These are phyloP conservation scores for Chymomyza fuscimana DNA, from an alignment of 2,888 invertebrate genomes.

Conservation along the genomic window DNA sequence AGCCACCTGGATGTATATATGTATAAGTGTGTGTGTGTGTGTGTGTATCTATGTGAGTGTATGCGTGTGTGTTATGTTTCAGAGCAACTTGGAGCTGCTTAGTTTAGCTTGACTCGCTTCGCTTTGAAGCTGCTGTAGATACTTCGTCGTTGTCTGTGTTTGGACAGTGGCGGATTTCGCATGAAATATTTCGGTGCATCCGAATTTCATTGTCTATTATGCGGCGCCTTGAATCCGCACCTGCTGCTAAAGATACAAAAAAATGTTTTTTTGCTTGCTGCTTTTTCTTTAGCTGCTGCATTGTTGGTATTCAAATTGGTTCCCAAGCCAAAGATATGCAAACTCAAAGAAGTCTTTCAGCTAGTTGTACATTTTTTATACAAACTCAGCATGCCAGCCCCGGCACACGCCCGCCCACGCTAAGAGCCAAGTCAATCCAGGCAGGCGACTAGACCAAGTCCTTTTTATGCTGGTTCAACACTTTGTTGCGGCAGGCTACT, in stretches of 20 bases:
- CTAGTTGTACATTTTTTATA: conserved; percentile 25
- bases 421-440: neutral
- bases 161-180: conserved; percentile 8
- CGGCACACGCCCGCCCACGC: neutral
- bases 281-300: neutral
- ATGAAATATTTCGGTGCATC: no score
- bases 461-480: conserved; percentile 5
- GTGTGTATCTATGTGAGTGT: neutral
- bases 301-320: conserved; percentile 57
- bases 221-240: no score
- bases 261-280: conserved; percentile 16
- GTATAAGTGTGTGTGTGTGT: neutral
- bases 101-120: conserved; percentile 2
- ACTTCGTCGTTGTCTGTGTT: conserved; percentile 19
- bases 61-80: conserved; percentile 1
- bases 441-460: conserved; percentile 18
- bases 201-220: no score
- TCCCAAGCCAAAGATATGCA: conserved; percentile 65
- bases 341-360: conserved; percentile 57
- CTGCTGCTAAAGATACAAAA: conserved; percentile 14
- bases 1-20: neutral
- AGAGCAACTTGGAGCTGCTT: neutral
- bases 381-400: conserved; percentile 5
- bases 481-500: conserved; percentile 1
- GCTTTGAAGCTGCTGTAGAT: conserved; percentile 1